Evolutionary conservation across 2,113 vertebrate species (phyloP).

Genomic region (Lasiurus borealis): DNA sequence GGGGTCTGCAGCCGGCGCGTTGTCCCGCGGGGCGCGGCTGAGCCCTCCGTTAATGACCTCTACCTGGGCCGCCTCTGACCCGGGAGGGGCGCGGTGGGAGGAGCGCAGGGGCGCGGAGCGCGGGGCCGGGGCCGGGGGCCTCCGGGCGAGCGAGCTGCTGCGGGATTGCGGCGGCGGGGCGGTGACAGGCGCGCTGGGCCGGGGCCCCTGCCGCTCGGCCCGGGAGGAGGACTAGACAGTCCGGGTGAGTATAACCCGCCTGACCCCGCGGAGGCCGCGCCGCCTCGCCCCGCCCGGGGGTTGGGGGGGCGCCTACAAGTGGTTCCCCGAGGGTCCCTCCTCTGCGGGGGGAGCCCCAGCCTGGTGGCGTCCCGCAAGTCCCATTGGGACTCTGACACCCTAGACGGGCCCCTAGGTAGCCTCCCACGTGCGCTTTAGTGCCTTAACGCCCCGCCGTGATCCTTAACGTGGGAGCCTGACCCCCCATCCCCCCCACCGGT

Average conservation of each 20-base stretch:
- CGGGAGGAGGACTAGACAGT: fast-evolving
- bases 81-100: fast-evolving
- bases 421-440: neutral
- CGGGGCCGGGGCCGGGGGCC: fast-evolving
- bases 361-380: neutral
- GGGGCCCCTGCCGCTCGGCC: fast-evolving
- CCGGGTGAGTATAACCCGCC: neutral
- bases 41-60: fast-evolving
- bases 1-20: fast-evolving
- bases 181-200: neutral
- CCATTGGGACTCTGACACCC: neutral
- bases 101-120: too few relatives aligned
- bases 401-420: neutral
- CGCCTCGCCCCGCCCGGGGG: too few relatives aligned
- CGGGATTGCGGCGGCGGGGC: too few relatives aligned
- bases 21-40: fast-evolving
- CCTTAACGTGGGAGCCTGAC: too few relatives aligned
- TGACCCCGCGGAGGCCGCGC: fast-evolving
- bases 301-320: neutral
- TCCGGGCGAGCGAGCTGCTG: neutral
- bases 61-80: too few relatives aligned
- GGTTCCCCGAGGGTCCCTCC: neutral
- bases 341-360: neutral
- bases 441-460: neutral
- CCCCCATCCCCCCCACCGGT: neutral